Base-by-base conservation (phyloP, 2,797 vertebrate species). In the Anolis apletophallus region DNA sequence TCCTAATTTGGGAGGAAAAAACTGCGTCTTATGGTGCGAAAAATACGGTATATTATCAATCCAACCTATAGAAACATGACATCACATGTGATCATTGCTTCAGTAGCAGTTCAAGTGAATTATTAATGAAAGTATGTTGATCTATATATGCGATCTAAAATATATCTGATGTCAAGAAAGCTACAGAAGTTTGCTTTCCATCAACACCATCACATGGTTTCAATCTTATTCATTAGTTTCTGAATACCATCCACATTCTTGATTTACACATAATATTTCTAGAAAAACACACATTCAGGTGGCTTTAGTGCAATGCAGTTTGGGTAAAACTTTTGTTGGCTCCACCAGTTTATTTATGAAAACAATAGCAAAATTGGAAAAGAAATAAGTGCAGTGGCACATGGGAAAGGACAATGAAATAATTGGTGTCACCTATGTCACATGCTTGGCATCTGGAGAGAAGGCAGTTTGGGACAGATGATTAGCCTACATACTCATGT, bases 21-120 rank as follows among this genome's bases (percentile, higher is more conserved):
- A n/a, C n/a, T n/a, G n/a, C n/a, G n/a, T n/a, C n/a, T n/a, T n/a
- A n/a, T n/a, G n/a, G n/a, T n/a, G n/a, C n/a, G n/a, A n/a, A n/a
- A n/a, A n/a, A n/a, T n/a, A n/a, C n/a, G n/a, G n/a, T n/a, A n/a
- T n/a, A 87, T 90, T 83, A 87, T 82, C 80, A 78, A 81, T 69
- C 2, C n/a, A 89, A 85, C 2, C 82, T 46, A 46, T 46, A 46
- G 46, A 46, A 46, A 46, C 46, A 46, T 46, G 46, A 46, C 46
- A 46, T 46, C 46, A 46, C 46, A 46, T 46, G 46, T 77, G 77
- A 8, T 57, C 92, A 89, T 17, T 90, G 36, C 29, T 80, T 76
- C 90, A 92, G 74, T 75, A 91, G 5, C 7, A 86, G 78, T 12
- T 84, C 77, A 91, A 89, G 14, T 88, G 52, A 92, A 83, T 61